Evolutionary conservation across 2,888 invertebrate species (phyloP).

Genomic region (Ophion obscuratus): DNA sequence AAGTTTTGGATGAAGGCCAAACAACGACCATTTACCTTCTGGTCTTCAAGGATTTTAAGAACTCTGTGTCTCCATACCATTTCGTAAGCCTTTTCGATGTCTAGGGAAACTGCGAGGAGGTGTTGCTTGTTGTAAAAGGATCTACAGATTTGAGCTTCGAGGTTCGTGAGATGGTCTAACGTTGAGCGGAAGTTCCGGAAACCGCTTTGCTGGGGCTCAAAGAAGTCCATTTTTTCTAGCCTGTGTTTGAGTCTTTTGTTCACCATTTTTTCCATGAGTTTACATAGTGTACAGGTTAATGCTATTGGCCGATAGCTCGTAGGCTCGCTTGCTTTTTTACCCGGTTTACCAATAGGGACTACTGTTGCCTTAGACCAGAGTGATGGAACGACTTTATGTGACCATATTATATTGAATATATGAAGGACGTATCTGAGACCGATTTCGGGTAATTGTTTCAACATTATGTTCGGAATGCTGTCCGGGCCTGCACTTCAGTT

Average conservation of each 20-base stretch:
- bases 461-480: not conserved
- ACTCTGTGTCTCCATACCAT: constrained; percentile 63
- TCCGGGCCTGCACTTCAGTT: constrained; percentile 50
- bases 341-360: constrained; percentile 49
- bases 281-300: constrained; percentile 46
- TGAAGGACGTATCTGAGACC: constrained; percentile 29
- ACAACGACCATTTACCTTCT: too few relatives aligned
- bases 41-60: constrained; percentile 47
- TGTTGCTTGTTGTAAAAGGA: constrained; percentile 16
- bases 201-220: constrained; percentile 43
- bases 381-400: constrained; percentile 38
- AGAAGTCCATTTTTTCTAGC: constrained; percentile 14
- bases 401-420: constrained; percentile 41
- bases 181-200: constrained; percentile 49
- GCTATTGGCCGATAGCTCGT: constrained; percentile 55
- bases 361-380: constrained; percentile 44
- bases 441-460: constrained; percentile 32
- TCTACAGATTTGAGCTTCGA: constrained; percentile 47
- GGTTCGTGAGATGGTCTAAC: constrained; percentile 60
- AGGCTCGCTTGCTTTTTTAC: constrained; percentile 24
- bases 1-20: constrained; percentile 67
- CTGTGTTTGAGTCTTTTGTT: constrained; percentile 34
- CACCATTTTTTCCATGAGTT: constrained; percentile 50
- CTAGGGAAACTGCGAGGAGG: constrained; percentile 49
- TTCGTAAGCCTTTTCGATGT: constrained; percentile 69